Base-by-base conservation (phyloP, 2,797 vertebrate species). In the Phrynocephalus forsythii region DNA sequence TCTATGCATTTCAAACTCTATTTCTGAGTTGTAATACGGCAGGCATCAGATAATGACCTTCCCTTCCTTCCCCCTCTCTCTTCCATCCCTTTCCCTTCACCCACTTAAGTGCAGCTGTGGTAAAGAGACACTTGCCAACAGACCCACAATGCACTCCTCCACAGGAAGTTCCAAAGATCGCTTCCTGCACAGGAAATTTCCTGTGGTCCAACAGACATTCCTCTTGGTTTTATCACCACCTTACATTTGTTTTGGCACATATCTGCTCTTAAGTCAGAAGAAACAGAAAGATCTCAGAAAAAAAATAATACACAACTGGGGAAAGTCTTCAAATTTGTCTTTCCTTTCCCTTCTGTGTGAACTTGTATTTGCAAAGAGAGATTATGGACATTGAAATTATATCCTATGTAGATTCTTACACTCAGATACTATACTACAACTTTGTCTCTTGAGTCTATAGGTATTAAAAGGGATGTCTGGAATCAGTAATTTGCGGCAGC, bases 161-260 rank as follows among this genome's bases (percentile, higher is more conserved):
- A 96, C 97, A 98, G 98, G 98, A 99, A 99, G 97, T 96, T 97
- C 97, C 97, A 96, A 96, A 97, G 97, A 97, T 97, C 96, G 86
- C 95, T 98, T 98, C 97, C 97, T 97, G 97, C 95, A 96, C 97
- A 98, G 98, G 98, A 98, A 98, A 98, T 98, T 98, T 98, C 98
- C 98, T 97, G 98, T 96, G 96, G 98, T 96, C 95, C 96, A 97
- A 97, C 97, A 96, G 96, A 97, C 96, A 96, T 96, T 95, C 93
- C 95, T 95, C 92, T 90, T 89, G 78, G 94, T 92, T 96, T 97
- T 97, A 97, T 97, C 97, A 96, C 94, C 95, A 90, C 38, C 91
- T 91, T 92, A 92, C 97, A 97, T 97, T 97, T 96, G 96, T 96
- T 96, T 95, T 95, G 95, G 96, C 96, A 96, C 95, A 95, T 94